Base-by-base conservation (phyloP, 2,888 invertebrate genomes). In the Stenichneumon culpator region DNA sequence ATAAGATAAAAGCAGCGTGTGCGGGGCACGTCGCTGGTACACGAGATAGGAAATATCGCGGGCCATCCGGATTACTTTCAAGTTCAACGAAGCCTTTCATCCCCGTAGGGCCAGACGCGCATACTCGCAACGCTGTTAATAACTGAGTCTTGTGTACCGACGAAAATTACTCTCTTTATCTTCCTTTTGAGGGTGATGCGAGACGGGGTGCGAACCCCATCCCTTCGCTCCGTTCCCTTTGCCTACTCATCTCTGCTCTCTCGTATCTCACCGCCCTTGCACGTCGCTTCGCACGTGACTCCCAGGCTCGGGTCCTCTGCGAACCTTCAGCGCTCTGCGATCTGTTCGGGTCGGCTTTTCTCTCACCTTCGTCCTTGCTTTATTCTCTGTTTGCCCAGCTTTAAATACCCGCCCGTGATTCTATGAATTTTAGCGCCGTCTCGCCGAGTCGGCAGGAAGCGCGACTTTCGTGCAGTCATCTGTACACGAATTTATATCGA, bases 161-260 rank as follows among this genome's bases (percentile, higher is more conserved):
- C 88, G 90, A 90, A 91, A 91, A 91, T 91, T 91, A 90, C 91
- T 89, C 89, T 87, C 91, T 89, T 90, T 90, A 90, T 90, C 89
- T 86, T 87, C 84, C 87, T 82, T 86, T 83, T 78, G 77, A 86
- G 77, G 52, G 79, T 79, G 57, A 77, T 70, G 65, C 63, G 57
- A 68, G 77, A 50, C 70, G 54, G 79, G 67, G 60, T 67, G 50
- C 82, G 47, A 73, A 50, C 63, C 63, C 65, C 69, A 36, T 60
- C 67, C 36, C 52, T 68, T 50, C 39, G 47, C 63, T 73, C 60
- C 65, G 80, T 77, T 63, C 57, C 67, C 54, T 54, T 70, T 70
- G 57, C 79, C 79, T 75, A 81, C 77, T 87, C 77, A 70, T 78
- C 79, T 77, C 57, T 63, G 67, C 78, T 75, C 63, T 28, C 44